These are phyloP conservation scores for Teinopalpus imperialis DNA, from an alignment of 2,888 invertebrate genomes.

Conservation along the genomic window DNA sequence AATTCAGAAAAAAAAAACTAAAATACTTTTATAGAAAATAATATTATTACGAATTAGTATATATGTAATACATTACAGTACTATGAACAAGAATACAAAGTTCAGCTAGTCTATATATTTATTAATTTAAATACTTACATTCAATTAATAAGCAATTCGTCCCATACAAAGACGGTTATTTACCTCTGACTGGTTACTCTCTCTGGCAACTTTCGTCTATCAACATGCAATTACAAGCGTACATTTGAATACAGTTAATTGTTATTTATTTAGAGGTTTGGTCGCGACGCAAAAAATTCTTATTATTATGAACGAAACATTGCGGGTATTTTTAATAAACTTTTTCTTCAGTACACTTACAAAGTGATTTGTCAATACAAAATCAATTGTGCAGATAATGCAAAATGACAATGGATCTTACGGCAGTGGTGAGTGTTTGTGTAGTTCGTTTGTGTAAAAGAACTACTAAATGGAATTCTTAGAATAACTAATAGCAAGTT, in stretches of 20 bases:
- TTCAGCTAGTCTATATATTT: conserved; percentile 5
- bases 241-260: conserved; percentile 35
- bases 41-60: too few relatives aligned
- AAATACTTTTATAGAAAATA: too few relatives aligned
- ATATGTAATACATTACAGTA: too few relatives aligned
- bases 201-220: conserved; percentile 26
- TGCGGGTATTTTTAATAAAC: conserved; percentile 25
- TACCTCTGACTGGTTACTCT: conserved; percentile 30
- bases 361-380: conserved; percentile 4
- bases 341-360: neutral
- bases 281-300: conserved; percentile 13
- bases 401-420: conserved; percentile 69
- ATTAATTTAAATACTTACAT: neutral
- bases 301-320: conserved; percentile 16
- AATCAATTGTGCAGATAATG: conserved; percentile 42
- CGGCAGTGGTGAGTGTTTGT: conserved; percentile 64
- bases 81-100: too few relatives aligned
- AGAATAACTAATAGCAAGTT: conserved; percentile 42
- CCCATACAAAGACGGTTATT: conserved; percentile 28
- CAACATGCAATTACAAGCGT: conserved; percentile 31
- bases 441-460: conserved; percentile 29
- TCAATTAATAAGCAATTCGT: conserved; percentile 11
- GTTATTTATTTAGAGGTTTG: conserved; percentile 26
- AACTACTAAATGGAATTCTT: conserved; percentile 41
- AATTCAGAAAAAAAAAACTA: too few relatives aligned